phyloP scores from a whole-genome alignment of 2,888 invertebrate species.

The Steinernema hermaphroditum region DNA sequence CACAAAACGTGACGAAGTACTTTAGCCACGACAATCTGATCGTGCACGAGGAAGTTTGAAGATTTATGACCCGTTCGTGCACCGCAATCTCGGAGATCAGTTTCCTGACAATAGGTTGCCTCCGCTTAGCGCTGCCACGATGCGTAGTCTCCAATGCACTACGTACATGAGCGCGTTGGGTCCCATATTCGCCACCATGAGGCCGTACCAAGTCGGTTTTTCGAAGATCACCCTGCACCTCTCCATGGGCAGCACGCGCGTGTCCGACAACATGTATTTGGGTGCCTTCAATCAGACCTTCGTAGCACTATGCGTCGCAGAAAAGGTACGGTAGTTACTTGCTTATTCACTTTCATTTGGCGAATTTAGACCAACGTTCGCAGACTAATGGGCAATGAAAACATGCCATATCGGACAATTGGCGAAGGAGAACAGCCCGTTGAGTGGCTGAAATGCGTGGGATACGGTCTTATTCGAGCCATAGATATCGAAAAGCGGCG shows the following conservation, averaged over 20 bases:
- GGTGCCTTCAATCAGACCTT: conserved; percentile 13
- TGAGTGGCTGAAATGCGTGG: conserved; percentile 36
- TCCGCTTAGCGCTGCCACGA: background rate
- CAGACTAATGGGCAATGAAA: background rate
- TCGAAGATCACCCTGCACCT: background rate
- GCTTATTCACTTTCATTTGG: too few species aligned
- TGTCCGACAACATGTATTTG: background rate
- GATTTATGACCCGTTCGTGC: background rate
- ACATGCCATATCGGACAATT: background rate
- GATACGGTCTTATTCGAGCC: conserved; percentile 43
- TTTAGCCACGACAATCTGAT: background rate
- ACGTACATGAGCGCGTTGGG: conserved; percentile 14
- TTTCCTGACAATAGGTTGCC: background rate
- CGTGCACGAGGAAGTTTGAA: background rate
- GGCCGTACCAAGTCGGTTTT: conserved; percentile 7
- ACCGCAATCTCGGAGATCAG: conserved; percentile 6
- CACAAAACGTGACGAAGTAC: too few species aligned
- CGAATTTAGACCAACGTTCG: background rate
- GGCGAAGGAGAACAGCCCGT: background rate
- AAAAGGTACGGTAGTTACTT: background rate
- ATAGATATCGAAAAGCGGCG: conserved; percentile 35
- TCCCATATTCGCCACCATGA: background rate
- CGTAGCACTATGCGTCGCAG: background rate
- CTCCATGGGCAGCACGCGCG: background rate
- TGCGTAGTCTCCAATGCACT: background rate